Base-by-base conservation (phyloP, 2,888 invertebrate genomes). In the Uropetala carovei region DNA sequence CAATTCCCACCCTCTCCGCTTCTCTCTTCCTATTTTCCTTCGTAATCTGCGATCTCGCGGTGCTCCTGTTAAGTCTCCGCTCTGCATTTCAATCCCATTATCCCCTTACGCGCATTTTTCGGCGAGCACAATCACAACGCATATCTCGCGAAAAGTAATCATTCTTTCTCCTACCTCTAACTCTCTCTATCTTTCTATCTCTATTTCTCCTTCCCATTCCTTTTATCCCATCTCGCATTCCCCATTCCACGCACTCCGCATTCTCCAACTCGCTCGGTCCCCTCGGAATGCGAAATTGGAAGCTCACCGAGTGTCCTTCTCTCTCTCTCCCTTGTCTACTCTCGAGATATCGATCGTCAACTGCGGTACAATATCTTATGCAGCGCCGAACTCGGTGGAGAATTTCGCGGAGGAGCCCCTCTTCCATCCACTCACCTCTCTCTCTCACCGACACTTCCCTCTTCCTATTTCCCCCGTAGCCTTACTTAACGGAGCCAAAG, bases 261-360 rank as follows among this genome's bases (percentile, higher is more conserved):
- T 30, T 27, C 30, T 59, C 27, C 64, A 64, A 64, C 18, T 18
- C 43, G 5, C 43, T 43, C 43, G 43, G 43, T 43, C 43, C 43
- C 83, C 83, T 30, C 86, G 86, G n/a, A 86, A 27, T 59, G 22
- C 58, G 30, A 86, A 86, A 86, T 86, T 27, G 86, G 27, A 59
- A 27, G 59, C 16, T 11, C 5, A n/a, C 16, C 64, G 64, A 18
- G 60, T 59, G 27, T 60, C 27, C 22, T 27, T 56, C 18, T 14
- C 56, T 18, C 57, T 56, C 57, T 30, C n/a, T 83, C 59, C n/a
- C 30, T 13, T 59, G 27, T 18, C 22, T n/a, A 18, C 58, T 60
- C 60, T 22, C 59, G n/a, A 59, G 83, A 86, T 86, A 86, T 86
- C 60, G 86, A 86, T 86, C 86, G 30, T 10, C 56, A 57, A 43